Evolutionary conservation across 2,888 invertebrate genomes (phyloP), one percentile per base, ranked within the genome.

Genomic region (Diaperis boleti): DNA sequence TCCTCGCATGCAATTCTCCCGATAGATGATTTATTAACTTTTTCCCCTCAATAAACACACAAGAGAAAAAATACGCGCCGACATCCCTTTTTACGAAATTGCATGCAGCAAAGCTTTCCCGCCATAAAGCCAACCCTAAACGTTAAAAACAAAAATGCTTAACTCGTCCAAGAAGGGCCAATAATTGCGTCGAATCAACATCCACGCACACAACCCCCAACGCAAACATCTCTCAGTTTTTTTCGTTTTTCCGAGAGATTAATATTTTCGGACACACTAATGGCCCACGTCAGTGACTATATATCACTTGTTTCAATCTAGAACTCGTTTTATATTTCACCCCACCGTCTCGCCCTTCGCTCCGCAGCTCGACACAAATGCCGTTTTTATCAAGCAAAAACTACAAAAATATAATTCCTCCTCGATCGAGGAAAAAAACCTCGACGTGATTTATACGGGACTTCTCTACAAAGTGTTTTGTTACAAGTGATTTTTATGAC

Each of bases 231-330:
- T 35, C 70, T 68, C 61, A 62, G 76, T 33, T 79, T 80, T 81
- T 79, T 79, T 80, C 78, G 77, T 80, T 81, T 79, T 80, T 81
- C 78, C 78, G 74, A 76, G 81, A 82, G 82, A 82, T 82, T 82
- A 82, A 82, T 82, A 82, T 82, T 82, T 82, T 82, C 73, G 81
- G 82, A 82, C 82, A 82, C 81, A 79, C 81, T 82, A 82, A 82
- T 82, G 82, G 82, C 78, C 79, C 79, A 80, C 81, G 82, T 82
- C 82, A 81, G 79, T 79, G 80, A 78, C 82, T 79, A 82, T 82
- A 82, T 82, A 82, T 82, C 82, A 82, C 82, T 81, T 81, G 81
- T 82, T 81, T 81, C 82, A 82, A 82, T 82, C 81, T 82, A 82
- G 81, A 79, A 74, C 79, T 77, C 81, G 82, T 81, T 82, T 82